Base-by-base conservation (phyloP, 2,888 invertebrate species). In the Eretmocerus hayati region DNA sequence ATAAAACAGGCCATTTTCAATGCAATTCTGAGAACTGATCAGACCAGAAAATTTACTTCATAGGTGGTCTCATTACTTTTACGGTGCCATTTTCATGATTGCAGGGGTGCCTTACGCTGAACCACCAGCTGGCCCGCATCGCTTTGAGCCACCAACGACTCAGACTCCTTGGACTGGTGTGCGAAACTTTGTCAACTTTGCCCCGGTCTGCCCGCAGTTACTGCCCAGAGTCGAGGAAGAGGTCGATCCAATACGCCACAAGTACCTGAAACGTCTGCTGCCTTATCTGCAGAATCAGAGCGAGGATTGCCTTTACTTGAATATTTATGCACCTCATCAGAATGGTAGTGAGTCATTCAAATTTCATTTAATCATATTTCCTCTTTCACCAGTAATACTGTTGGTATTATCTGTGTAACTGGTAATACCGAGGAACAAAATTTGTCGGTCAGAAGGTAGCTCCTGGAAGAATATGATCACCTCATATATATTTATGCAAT, bases 301-400 rank as follows among this genome's bases (percentile, higher is more conserved):
- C 42, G 87, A 88, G 74, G 94, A 96, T 69, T 96, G 95, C 64
- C 75, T 95, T 46, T 90, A 89, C 69, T 77, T 96, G 64, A 96
- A 95, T 72, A 82, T 96, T 54, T 96, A 91, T 71, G 85, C 89
- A 26, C 94, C 95, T 1, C 83, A 84, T 59, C 69, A 69, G n/a
- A 46, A 54, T 21, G 35, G 38, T n/a, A 48, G 54, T 54, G 15
- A 54, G 54, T 51, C n/a, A n/a, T n/a, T n/a, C n/a, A n/a, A n/a
- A n/a, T n/a, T n/a, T n/a, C n/a, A n/a, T n/a, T n/a, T n/a, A n/a
- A n/a, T n/a, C n/a, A n/a, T n/a, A n/a, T n/a, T n/a, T n/a, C n/a
- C n/a, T n/a, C n/a, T n/a, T n/a, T n/a, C n/a, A n/a, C n/a, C n/a
- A n/a, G n/a, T n/a, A n/a, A n/a, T n/a, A n/a, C n/a, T n/a, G n/a